phyloP scores from a whole-genome alignment of 1,140 invertebrate species.

The Drosophila pachea region DNA sequence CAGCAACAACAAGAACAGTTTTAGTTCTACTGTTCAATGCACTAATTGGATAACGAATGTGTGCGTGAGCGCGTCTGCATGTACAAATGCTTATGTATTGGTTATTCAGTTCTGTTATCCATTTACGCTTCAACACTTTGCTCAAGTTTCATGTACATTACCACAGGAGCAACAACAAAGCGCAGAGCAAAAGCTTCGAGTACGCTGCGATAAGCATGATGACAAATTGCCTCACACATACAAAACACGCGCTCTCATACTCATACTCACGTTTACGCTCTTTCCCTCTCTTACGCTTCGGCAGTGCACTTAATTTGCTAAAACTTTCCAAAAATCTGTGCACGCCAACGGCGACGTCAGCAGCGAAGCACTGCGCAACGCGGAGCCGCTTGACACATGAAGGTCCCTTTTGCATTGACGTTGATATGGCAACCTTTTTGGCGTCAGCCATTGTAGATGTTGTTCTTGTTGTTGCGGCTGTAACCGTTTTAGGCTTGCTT shows the following conservation, averaged over 20 bases:
- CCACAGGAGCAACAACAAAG: constrained; percentile 19
- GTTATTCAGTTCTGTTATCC: constrained; percentile 11
- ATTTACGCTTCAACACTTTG: constrained; percentile 42
- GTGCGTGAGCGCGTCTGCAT: background rate
- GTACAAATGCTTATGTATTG: background rate
- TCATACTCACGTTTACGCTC: background rate
- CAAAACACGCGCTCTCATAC: background rate
- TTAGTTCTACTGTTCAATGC: constrained; percentile 4
- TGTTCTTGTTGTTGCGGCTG: constrained; percentile 16
- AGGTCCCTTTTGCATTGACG: constrained; percentile 40
- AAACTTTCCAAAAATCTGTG: constrained; percentile 38
- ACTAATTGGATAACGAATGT: constrained; percentile 11
- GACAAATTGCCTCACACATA: constrained; percentile 56
- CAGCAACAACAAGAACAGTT: background rate
- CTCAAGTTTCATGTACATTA: constrained; percentile 44
- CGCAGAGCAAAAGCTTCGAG: background rate
- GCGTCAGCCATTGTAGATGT: constrained; percentile 20
- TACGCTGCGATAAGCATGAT: constrained; percentile 45
- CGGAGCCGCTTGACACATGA: constrained; percentile 34
- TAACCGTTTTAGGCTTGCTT: constrained; percentile 9
- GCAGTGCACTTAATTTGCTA: constrained; percentile 28
- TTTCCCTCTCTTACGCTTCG: background rate
- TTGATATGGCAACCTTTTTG: constrained; percentile 40
- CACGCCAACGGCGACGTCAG: constrained; percentile 29
- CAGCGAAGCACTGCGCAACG: background rate